A percentile compares a stretch with the other conserved stretches of the same genome.
Evolutionary conservation across 2,888 invertebrate species (phyloP).

Genomic region (Podotricha telesiphe): DNA sequence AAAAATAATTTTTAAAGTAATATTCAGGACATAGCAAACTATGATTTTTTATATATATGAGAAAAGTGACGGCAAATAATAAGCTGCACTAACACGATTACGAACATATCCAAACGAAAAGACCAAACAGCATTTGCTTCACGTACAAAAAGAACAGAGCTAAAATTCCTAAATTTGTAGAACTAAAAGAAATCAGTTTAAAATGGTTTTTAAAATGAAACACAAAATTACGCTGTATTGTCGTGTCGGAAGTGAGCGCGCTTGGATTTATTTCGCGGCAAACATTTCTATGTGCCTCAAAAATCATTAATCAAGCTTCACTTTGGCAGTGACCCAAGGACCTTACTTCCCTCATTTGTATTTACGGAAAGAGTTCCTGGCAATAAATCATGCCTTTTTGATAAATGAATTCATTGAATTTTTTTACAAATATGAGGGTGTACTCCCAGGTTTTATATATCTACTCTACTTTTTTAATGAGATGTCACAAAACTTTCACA

Average conservation of each 20-base stretch:
- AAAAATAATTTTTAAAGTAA: too few relatives aligned
- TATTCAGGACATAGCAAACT: too few relatives aligned
- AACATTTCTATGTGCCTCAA: constrained; percentile 69
- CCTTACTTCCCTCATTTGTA: constrained; percentile 79
- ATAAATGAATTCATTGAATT: constrained; percentile 74
- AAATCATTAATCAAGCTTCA: constrained; percentile 80
- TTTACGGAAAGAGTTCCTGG: constrained; percentile 78
- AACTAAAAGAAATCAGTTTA: constrained; percentile 29
- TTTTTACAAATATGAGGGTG: constrained; percentile 64
- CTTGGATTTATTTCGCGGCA: constrained; percentile 45
- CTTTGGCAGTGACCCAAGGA: constrained; percentile 81
- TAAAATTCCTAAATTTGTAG: constrained; percentile 8
- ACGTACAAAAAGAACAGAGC: not conserved
- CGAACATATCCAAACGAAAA: constrained; percentile 6
- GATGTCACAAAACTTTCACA: constrained; percentile 1
- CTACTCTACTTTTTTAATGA: constrained; percentile 16
- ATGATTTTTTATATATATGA: not conserved
- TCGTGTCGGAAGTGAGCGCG: constrained; percentile 35
- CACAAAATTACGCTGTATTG: constrained; percentile 37
- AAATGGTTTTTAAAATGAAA: constrained; percentile 35
- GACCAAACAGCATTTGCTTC: constrained; percentile 1
- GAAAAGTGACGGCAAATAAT: not conserved
- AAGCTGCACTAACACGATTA: not conserved
- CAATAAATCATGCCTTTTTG: constrained; percentile 78
- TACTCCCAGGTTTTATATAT: constrained; percentile 38